phyloP scores from a whole-genome alignment of 2,888 invertebrate genomes.

The Resseliella maxima region DNA sequence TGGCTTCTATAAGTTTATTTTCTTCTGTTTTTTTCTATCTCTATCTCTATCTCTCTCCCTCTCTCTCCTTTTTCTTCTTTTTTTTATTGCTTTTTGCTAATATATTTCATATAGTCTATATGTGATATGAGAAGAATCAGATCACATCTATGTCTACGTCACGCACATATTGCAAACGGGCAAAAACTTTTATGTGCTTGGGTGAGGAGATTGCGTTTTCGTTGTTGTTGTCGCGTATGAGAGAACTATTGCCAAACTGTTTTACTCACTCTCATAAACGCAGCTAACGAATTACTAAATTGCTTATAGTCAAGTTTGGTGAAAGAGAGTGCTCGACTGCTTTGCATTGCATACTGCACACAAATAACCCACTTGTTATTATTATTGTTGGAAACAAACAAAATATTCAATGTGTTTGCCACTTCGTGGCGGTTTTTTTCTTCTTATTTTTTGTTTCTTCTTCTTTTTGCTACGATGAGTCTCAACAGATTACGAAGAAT shows the following conservation, averaged over 20 bases:
- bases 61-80: too few relatives aligned
- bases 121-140: not conserved
- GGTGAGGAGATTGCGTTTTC: not conserved
- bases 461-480: not conserved
- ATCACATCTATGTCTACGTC: not conserved
- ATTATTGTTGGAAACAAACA: not conserved
- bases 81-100: not conserved
- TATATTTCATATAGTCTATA: not conserved
- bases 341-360: not conserved
- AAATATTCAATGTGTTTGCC: not conserved
- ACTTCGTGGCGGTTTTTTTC: not conserved
- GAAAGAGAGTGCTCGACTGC: not conserved
- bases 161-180: not conserved
- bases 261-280: not conserved
- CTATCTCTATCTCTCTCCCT: too few relatives aligned
- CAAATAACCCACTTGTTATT: not conserved
- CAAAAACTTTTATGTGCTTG: not conserved
- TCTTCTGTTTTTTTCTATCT: too few relatives aligned
- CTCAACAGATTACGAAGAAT: not conserved
- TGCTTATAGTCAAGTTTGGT: not conserved
- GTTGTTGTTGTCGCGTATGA: not conserved
- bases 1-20: not conserved
- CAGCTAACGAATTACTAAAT: constrained; percentile 21
- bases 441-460: not conserved
- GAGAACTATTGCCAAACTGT: not conserved